These are phyloP conservation scores for Lytechinus variegatus DNA, from an alignment of 35 echinoderm and acorn worm species.

Conservation along the genomic window DNA sequence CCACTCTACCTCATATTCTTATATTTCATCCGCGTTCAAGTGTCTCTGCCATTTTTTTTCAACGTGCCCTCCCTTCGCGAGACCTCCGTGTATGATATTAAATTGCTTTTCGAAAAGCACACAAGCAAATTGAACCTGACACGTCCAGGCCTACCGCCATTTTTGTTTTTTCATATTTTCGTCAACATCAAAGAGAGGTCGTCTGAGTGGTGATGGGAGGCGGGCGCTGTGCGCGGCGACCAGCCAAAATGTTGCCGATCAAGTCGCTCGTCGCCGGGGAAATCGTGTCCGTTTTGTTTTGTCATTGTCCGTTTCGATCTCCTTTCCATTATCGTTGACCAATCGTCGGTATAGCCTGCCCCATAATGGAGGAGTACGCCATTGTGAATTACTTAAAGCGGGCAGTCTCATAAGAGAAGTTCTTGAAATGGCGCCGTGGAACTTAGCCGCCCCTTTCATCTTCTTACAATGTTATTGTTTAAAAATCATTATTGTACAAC, in stretches of 20 bases:
- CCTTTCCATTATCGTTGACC: not conserved
- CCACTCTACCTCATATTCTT: not conserved
- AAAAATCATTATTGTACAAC: not conserved
- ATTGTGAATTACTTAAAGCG: not conserved
- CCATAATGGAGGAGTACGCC: not conserved
- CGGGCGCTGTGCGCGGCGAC: constrained; percentile 32
- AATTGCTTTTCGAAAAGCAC: constrained; percentile 58
- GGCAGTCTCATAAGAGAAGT: not conserved
- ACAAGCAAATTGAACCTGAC: constrained; percentile 51
- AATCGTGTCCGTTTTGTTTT: not conserved
- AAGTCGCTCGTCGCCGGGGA: not conserved
- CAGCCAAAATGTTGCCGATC: not conserved
- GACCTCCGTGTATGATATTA: constrained; percentile 56
- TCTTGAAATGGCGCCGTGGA: not conserved
- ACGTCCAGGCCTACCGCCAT: constrained; percentile 41
- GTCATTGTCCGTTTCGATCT: constrained; percentile 22
- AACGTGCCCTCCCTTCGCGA: constrained; percentile 25
- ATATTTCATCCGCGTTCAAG: constrained; percentile 28
- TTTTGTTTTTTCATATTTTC: constrained; percentile 16
- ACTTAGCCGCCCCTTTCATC: not conserved
- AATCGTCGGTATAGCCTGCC: not conserved
- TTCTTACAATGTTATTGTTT: not conserved
- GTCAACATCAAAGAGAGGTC: constrained; percentile 50
- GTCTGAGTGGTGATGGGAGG: constrained; percentile 9
- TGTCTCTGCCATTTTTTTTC: constrained; percentile 7